A percentile compares a stretch with the other conserved stretches of the same genome.
Evolutionary conservation across 2,113 vertebrate genomes (phyloP).

Genomic region (Myrmecobius fasciatus): DNA sequence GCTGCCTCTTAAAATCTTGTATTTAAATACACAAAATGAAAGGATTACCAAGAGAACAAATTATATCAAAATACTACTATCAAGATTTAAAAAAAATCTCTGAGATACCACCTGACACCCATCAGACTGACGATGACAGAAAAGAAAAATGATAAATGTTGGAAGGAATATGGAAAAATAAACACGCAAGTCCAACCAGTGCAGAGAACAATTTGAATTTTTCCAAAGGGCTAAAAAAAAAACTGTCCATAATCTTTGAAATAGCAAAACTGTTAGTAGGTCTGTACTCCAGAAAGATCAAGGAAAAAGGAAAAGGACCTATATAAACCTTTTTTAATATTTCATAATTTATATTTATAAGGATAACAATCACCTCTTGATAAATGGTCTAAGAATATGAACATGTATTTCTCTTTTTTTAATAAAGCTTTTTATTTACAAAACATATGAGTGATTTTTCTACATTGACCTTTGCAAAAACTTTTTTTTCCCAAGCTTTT

Average conservation of each 20-base stretch:
- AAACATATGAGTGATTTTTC: too few species aligned
- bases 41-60: background rate
- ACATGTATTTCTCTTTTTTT: too few species aligned
- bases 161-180: background rate
- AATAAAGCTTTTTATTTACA: too few species aligned
- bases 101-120: background rate
- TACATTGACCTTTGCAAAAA: too few species aligned
- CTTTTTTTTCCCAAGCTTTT: too few species aligned
- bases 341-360: too few species aligned
- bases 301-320: background rate
- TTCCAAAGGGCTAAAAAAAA: background rate
- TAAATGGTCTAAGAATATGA: too few species aligned
- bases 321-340: too few species aligned
- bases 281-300: background rate
- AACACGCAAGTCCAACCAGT: background rate
- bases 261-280: background rate
- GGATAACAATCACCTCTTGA: too few species aligned
- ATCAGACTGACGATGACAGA: background rate
- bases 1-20: background rate
- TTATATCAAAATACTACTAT: background rate
- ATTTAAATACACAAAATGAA: background rate
- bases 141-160: background rate
- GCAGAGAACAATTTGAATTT: background rate
- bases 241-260: background rate
- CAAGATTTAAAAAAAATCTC: background rate